These are phyloP conservation scores for Clusia tigrina DNA, from an alignment of 2,888 invertebrate genomes.

Conservation along the genomic window DNA sequence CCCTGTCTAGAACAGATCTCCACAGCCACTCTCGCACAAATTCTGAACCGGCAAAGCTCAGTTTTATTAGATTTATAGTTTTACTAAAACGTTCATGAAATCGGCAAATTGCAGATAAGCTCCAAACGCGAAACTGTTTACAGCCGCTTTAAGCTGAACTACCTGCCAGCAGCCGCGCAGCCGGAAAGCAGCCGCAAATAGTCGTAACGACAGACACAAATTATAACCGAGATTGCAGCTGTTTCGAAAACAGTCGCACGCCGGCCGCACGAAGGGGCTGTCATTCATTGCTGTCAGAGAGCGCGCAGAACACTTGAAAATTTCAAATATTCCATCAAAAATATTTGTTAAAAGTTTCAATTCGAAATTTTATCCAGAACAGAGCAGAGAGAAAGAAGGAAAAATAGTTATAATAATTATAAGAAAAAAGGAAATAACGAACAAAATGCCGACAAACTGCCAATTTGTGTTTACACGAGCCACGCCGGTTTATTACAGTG, in stretches of 20 bases:
- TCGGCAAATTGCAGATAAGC: too few relatives aligned
- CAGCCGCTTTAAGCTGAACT: not conserved
- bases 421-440: not conserved
- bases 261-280: not conserved
- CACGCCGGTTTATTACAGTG: conserved; percentile 46
- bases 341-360: not conserved
- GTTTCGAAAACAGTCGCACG: not conserved
- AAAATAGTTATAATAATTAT: not conserved
- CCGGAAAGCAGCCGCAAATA: not conserved
- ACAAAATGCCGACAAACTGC: conserved; percentile 46
- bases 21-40: too few relatives aligned
- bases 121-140: too few relatives aligned
- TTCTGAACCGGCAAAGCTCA: too few relatives aligned
- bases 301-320: not conserved
- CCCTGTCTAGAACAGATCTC: too few relatives aligned
- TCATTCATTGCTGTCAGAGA: not conserved
- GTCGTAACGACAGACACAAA: not conserved
- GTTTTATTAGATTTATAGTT: too few relatives aligned
- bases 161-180: not conserved
- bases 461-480: conserved; percentile 44
- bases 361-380: not conserved
- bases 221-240: too few relatives aligned
- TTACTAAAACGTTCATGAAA: too few relatives aligned
- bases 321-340: not conserved
- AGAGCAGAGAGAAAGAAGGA: not conserved